Percentiles rank a stretch among this genome's conserved stretches.
Conservation (phyloP, 2,113 vertebrate genomes). For the Zosterops hypoxanthus region DNA sequence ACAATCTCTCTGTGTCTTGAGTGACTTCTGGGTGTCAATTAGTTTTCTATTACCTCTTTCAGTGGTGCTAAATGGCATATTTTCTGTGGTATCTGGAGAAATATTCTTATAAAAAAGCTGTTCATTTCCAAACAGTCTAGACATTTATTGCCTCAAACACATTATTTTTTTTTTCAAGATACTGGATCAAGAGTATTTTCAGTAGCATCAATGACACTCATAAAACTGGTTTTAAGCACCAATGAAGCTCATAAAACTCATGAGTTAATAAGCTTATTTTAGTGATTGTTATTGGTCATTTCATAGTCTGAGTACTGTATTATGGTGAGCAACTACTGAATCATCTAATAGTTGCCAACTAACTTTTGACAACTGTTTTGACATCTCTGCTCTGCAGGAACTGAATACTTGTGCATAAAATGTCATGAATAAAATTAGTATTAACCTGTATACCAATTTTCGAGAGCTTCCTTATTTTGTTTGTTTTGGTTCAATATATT, state of each 20-base stretch:
- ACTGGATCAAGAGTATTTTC: neutral
- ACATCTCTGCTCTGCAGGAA: neutral
- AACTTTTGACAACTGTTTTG: neutral
- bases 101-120: neutral
- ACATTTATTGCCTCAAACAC: neutral
- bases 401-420: neutral
- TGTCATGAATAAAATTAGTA: neutral
- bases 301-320: neutral
- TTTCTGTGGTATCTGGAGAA: neutral
- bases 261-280: neutral
- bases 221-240: neutral
- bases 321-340: neutral
- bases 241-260: neutral
- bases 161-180: neutral
- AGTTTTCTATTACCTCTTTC: neutral
- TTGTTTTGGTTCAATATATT: neutral
- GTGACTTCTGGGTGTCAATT: neutral
- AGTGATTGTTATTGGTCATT: neutral
- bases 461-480: neutral
- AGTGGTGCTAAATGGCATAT: neutral
- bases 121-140: neutral
- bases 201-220: neutral
- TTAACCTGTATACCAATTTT: neutral
- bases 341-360: neutral
- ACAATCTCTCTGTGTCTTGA: neutral